phyloP scores from a whole-genome alignment of 2,888 invertebrate species.

The Nephrotoma guestfalica region DNA sequence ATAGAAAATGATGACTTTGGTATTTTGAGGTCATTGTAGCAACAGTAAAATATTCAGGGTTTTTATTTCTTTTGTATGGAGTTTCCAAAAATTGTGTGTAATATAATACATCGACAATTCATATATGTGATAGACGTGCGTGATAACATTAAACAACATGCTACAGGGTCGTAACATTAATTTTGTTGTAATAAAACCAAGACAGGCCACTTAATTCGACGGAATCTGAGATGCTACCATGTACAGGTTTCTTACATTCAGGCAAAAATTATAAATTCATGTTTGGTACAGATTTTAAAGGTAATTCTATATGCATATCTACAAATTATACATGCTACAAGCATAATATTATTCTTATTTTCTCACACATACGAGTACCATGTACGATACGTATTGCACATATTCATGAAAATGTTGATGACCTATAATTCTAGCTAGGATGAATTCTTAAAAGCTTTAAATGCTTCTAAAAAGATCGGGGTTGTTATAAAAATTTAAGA shows the following conservation, averaged over 20 bases:
- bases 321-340: not conserved
- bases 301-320: not conserved
- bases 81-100: not conserved
- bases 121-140: not conserved
- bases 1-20: not conserved
- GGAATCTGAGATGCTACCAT: not conserved
- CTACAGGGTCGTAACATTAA: not conserved
- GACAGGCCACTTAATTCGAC: not conserved
- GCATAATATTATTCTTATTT: no score
- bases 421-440: not conserved
- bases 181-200: not conserved
- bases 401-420: not conserved
- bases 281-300: not conserved
- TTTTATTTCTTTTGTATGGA: not conserved
- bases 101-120: not conserved
- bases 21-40: not conserved
- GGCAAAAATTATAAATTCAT: not conserved
- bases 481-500: no score
- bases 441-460: not conserved
- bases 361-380: no score
- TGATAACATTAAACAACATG: not conserved
- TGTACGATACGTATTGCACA: not conserved
- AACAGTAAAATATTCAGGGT: not conserved
- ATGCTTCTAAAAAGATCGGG: not conserved
- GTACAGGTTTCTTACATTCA: not conserved